Evolutionary conservation across 2,888 invertebrate genomes (phyloP), one percentile per base, ranked within the genome.

Genomic region (Allacma fusca): DNA sequence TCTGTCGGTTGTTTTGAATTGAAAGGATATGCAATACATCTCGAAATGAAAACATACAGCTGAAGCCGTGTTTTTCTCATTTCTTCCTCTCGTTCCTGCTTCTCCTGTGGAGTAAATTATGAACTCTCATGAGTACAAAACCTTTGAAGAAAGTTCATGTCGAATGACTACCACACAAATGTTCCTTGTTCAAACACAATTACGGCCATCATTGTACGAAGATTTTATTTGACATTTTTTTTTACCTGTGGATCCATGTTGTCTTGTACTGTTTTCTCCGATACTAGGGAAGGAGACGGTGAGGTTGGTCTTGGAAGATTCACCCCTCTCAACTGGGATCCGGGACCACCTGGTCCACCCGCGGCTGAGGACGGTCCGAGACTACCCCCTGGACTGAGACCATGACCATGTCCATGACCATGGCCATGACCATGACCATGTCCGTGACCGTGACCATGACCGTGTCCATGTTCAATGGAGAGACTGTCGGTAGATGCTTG

Each of bases 1-100:
- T 99, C 99, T 9, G 97, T 97, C 0, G 97, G 97, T 87, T 98
- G 98, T 88, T 99, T 99, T 16, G 98, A 97, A 88, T 98, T 99
- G 89, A 99, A 99, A 9, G 98, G 98, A 89, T 99, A 98, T 9
- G 99, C 96, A 86, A 98, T 92, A 88, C 98, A 97, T 86, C 98
- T 91, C 82, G 98, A 96, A 83, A 99, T 95, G 87, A 99, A 99
- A 82, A 99, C 98, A 88, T 99, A 99, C 59, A 99, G 89, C 87
- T 99, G 99, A 78, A 99, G 91, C 80, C 96, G 91, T 80, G 93
- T 91, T 87, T 98, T 98, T 81, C 97, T 91, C 85, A 98, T 97
- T 86, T 98, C 98, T 88, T 99, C 98, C 86, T 98, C 93, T 80
- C 95, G 92, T 86, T 98, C 98, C 84, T 96, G 95, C 86, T 94